Conservation (phyloP, 2,888 invertebrate genomes). For the Cenopis cana region DNA sequence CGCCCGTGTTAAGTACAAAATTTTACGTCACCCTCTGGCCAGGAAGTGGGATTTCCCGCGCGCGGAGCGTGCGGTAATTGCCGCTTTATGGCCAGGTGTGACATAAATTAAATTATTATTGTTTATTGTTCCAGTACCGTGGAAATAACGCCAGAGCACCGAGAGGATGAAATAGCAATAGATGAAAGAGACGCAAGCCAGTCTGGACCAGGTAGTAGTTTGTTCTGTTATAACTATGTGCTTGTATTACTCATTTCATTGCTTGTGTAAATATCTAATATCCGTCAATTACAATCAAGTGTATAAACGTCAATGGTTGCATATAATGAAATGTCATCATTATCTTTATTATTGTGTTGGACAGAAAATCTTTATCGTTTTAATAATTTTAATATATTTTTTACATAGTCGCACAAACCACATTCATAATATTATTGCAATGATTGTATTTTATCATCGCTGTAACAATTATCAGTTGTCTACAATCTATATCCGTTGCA, state of each 20-base stretch:
- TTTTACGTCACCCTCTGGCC: too few species aligned
- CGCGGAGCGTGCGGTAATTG: too few species aligned
- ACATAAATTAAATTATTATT: slow-evolving; percentile 21
- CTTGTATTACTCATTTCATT: background rate
- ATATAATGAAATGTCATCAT: background rate
- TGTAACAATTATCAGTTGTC: too few species aligned
- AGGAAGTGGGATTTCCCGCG: too few species aligned
- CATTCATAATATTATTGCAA: background rate
- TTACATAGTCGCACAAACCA: background rate
- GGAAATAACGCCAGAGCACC: slow-evolving; percentile 72
- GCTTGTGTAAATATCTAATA: background rate
- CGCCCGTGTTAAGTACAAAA: too few species aligned
- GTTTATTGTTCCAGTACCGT: slow-evolving; percentile 64
- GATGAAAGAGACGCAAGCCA: slow-evolving; percentile 75
- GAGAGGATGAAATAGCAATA: slow-evolving; percentile 72
- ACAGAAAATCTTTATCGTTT: too few species aligned
- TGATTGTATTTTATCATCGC: too few species aligned
- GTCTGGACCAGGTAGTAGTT: slow-evolving; percentile 69
- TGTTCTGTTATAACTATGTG: too few species aligned
- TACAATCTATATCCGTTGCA: too few species aligned
- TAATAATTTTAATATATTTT: too few species aligned
- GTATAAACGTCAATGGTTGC: background rate
- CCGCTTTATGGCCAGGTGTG: too few species aligned
- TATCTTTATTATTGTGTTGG: too few species aligned
- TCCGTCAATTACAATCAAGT: slow-evolving; percentile 3